Conservation (phyloP, 1,140 invertebrate species). For the Zaprionus africanus region DNA sequence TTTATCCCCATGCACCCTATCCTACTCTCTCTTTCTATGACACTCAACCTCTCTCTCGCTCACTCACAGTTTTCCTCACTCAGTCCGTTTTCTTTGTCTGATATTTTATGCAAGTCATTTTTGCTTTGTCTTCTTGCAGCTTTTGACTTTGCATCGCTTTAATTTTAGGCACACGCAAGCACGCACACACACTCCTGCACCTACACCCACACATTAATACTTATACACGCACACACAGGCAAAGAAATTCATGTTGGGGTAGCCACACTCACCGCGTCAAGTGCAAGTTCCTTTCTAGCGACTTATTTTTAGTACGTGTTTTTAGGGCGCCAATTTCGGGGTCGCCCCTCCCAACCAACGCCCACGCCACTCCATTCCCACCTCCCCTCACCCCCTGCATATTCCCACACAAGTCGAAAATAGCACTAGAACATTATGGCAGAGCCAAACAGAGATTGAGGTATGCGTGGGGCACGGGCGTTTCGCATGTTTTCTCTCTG, state of each 20-base stretch:
- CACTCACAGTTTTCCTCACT: background rate
- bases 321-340: conserved; percentile 46
- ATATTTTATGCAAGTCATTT: conserved; percentile 50
- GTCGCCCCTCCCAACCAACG: background rate
- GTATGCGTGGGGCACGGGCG: conserved; percentile 47
- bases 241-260: conserved; percentile 72
- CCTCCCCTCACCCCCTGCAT: background rate
- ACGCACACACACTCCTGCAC: conserved; percentile 17
- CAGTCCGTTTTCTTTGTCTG: conserved; percentile 55
- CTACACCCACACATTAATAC: conserved; percentile 45
- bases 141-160: conserved; percentile 41
- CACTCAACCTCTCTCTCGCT: conserved; percentile 1
- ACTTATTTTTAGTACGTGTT: conserved; percentile 49
- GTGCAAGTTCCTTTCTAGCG: conserved; percentile 63
- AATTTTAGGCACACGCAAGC: conserved; percentile 67
- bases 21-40: conserved; percentile 5
- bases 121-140: conserved; percentile 32
- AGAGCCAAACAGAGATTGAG: background rate
- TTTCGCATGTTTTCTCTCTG: conserved; percentile 25
- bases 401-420: background rate
- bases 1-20: background rate
- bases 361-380: background rate
- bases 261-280: conserved; percentile 62
- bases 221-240: conserved; percentile 27
- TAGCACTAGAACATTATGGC: conserved; percentile 44